Conservation (phyloP, 2,797 vertebrate species). For the Pseudochromis fuscus region DNA sequence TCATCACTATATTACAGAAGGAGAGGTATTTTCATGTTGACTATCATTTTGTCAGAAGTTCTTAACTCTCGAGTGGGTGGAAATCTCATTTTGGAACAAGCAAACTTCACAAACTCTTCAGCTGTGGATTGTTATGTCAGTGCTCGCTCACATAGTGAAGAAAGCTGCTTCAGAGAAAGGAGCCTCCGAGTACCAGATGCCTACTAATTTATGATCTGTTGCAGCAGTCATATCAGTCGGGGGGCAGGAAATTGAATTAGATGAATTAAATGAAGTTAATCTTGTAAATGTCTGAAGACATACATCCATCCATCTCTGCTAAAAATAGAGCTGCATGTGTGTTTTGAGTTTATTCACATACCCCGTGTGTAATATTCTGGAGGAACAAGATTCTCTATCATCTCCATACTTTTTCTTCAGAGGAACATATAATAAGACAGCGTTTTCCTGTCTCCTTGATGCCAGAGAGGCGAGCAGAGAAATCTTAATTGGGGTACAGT, state of each 20-base stretch:
- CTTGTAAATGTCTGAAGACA: slow-evolving; percentile 41
- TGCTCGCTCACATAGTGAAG: slow-evolving; percentile 9
- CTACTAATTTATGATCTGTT: slow-evolving; percentile 54
- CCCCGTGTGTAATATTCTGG: background rate
- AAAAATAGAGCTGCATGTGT: slow-evolving; percentile 27
- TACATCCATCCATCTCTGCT: slow-evolving; percentile 28
- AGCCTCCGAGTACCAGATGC: slow-evolving; percentile 35
- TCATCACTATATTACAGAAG: background rate
- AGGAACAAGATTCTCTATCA: background rate
- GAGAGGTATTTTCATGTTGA: slow-evolving; percentile 18
- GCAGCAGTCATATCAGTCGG: slow-evolving; percentile 27
- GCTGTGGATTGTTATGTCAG: slow-evolving; percentile 43
- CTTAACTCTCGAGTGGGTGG: slow-evolving; percentile 20
- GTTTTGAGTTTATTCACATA: slow-evolving; percentile 12
- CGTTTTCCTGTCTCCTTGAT: slow-evolving; percentile 16
- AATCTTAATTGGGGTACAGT: slow-evolving; percentile 51
- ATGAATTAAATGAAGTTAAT: slow-evolving; percentile 52
- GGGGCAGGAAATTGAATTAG: slow-evolving; percentile 54
- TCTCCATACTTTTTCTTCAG: slow-evolving; percentile 23
- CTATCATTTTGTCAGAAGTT: slow-evolving; percentile 21
- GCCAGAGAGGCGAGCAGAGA: slow-evolving; percentile 4
- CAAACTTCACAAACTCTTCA: slow-evolving; percentile 39
- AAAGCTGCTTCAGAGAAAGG: slow-evolving; percentile 22
- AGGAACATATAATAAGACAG: background rate
- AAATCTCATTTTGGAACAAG: slow-evolving; percentile 40